Conservation (phyloP, 2,113 vertebrate genomes). For the Tetraodon nigroviridis region DNA sequence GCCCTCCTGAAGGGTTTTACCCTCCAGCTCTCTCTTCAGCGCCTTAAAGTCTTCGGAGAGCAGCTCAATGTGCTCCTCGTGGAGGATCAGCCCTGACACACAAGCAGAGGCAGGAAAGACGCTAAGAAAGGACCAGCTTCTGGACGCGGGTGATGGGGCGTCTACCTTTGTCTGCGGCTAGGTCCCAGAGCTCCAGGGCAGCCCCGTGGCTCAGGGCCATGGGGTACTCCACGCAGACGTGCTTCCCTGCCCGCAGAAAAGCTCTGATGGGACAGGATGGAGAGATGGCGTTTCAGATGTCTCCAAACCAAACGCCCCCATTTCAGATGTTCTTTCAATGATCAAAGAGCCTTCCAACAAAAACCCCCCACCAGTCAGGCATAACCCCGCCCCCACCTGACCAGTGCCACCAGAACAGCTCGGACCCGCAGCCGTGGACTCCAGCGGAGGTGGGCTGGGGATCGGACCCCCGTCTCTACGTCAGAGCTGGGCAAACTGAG, state of each 20-base stretch:
- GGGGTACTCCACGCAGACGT: slow-evolving; percentile 93
- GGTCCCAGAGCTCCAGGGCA: slow-evolving; percentile 79
- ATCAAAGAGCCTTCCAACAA: too few relatives aligned
- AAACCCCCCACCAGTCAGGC: too few relatives aligned
- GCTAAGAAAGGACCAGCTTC: too few relatives aligned
- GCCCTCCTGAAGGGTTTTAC: slow-evolving; percentile 83
- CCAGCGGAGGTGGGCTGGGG: too few relatives aligned
- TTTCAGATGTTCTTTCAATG: too few relatives aligned
- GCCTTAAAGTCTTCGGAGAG: slow-evolving; percentile 84
- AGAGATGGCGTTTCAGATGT: neutral
- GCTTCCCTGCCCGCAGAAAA: slow-evolving; percentile 89
- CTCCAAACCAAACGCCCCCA: too few relatives aligned
- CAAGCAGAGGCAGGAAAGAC: neutral
- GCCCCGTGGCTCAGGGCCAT: slow-evolving; percentile 77
- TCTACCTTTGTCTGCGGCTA: slow-evolving; percentile 85
- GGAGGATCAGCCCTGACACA: slow-evolving; percentile 79
- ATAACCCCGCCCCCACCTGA: too few relatives aligned
- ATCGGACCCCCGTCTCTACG: too few relatives aligned
- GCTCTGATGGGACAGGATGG: slow-evolving; percentile 25
- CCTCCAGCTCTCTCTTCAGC: slow-evolving; percentile 82
- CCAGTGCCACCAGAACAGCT: too few relatives aligned
- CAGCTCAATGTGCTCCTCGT: slow-evolving; percentile 93
- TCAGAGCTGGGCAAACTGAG: too few relatives aligned
- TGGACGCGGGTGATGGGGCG: too few relatives aligned
- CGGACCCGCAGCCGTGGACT: too few relatives aligned